phyloP scores from a whole-genome alignment of 2,113 vertebrate species.

The Eulacestoma nigropectus region DNA sequence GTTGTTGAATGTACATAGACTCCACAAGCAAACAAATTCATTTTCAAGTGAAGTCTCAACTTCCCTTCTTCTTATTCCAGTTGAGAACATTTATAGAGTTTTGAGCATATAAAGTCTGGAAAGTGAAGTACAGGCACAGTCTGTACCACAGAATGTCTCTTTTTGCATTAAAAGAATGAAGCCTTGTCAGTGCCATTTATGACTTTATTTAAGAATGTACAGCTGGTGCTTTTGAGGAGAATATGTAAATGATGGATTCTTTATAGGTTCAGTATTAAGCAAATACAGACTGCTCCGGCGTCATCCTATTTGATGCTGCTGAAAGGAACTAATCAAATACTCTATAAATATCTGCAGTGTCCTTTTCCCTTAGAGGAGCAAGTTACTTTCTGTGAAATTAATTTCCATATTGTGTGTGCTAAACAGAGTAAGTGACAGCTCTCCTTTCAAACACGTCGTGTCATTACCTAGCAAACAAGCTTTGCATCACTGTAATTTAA shows the following conservation, averaged over 20 bases:
- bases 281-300: slow-evolving; percentile 1
- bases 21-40: slow-evolving; percentile 21
- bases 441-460: background rate
- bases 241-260: slow-evolving; percentile 54
- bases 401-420: background rate
- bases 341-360: background rate
- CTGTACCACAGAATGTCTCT: slow-evolving; percentile 8
- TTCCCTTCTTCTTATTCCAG: slow-evolving; percentile 28
- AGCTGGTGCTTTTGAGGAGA: slow-evolving; percentile 56
- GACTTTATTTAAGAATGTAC: slow-evolving; percentile 59
- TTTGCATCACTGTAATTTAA: background rate
- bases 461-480: background rate
- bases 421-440: background rate
- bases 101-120: slow-evolving; percentile 23
- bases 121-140: slow-evolving; percentile 34
- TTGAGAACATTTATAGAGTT: slow-evolving; percentile 36
- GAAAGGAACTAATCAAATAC: slow-evolving; percentile 11
- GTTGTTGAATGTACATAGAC: background rate
- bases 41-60: slow-evolving; percentile 48
- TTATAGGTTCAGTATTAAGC: slow-evolving; percentile 45
- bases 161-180: slow-evolving; percentile 56
- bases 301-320: background rate
- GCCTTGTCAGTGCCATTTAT: slow-evolving; percentile 60
- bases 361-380: background rate
- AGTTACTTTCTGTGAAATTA: background rate